Evolutionary conservation across 2,797 vertebrate genomes (phyloP).

Genomic region (Ptychobarbus kaznakovi): DNA sequence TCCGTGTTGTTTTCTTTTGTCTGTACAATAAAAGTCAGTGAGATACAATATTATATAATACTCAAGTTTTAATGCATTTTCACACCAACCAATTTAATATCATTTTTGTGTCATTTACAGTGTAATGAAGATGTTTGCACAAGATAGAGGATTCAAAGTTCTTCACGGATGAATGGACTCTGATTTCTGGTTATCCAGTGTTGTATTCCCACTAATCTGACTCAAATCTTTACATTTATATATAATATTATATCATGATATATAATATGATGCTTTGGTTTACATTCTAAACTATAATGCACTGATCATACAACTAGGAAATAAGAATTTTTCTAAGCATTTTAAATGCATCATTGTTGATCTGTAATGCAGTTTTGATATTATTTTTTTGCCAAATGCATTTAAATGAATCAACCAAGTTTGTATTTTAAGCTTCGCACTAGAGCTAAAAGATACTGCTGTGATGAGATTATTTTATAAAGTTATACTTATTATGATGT

Average conservation of each 20-base stretch:
- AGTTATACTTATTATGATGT: not conserved
- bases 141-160: slow-evolving; percentile 58
- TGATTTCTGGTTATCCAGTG: not conserved
- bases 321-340: not conserved
- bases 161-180: not conserved
- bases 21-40: not conserved
- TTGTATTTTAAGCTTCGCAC: not conserved
- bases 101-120: slow-evolving; percentile 64
- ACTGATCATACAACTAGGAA: not conserved
- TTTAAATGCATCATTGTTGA: not conserved
- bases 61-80: not conserved
- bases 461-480: slow-evolving; percentile 11
- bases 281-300: not conserved
- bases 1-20: not conserved
- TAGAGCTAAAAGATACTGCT: not conserved
- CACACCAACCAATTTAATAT: not conserved
- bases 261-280: not conserved
- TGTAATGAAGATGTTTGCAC: slow-evolving; percentile 78
- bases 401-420: not conserved
- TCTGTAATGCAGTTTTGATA: not conserved
- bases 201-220: not conserved
- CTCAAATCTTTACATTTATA: not conserved
- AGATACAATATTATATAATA: not conserved
- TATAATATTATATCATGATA: too few relatives aligned
- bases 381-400: not conserved